Evolutionary conservation across 2,888 invertebrate species (phyloP), one percentile per base, ranked within the genome.

Genomic region (Margaritifera margaritifera): DNA sequence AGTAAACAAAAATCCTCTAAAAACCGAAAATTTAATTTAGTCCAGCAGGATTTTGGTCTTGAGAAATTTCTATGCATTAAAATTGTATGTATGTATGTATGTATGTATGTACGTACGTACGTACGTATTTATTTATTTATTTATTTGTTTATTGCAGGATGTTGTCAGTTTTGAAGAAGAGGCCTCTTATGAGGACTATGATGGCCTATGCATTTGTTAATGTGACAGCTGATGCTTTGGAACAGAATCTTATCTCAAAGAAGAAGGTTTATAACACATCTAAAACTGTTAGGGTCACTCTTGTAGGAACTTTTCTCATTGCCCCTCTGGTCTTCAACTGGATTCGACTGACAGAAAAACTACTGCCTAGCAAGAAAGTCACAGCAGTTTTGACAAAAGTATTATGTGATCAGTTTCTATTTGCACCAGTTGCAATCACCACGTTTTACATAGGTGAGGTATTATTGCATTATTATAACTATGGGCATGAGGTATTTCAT

Each of bases 241-340:
- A 73, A 42, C 72, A 73, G 54, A 31, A 69, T 3, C 31, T 64
- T 24, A 64, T 73, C 6, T 67, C 64, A 20, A 72, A 69, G 60
- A 72, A 69, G 62, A 55, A 75, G 31, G 69, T 74, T 27, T 70
- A 79, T 58, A 73, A 80, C 59, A 61, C 62, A 24, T 53, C 60
- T 11, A 82, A 81, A 59, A 81, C 83, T 8, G 63, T 68, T 2
- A 60, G 81, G 20, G 77, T 78, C 51, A 64, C 72, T 18, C 52
- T 73, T 15, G 76, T 79, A 18, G 80, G 80, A 31, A 68, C 78
- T 4, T 77, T 73, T 68, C 74, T 81, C 25, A 66, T 80, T 15
- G 80, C 78, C 2, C 83, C 83, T 11, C 27, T 81, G 55, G 74
- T 82, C 11, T 77, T 75, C 68, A 69, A 64, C 18, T 83, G 83